These are phyloP conservation scores for Tragelaphus buxtoni DNA, from an alignment of 2,113 vertebrate species.

Conservation along the genomic window DNA sequence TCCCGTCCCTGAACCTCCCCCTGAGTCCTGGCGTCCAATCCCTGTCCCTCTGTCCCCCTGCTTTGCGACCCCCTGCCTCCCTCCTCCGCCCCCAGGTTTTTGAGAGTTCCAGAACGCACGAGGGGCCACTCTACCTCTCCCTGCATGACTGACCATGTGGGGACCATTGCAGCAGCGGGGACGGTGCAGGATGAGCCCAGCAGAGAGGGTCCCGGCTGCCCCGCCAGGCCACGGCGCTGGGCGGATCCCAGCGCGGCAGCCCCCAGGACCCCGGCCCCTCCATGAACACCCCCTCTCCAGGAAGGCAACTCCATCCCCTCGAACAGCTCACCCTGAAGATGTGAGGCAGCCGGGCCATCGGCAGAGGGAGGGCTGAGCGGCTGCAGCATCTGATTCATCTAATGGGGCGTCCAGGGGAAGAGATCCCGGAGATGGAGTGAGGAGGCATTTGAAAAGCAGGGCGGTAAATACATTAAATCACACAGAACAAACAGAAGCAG, in stretches of 20 bases:
- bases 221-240: not conserved
- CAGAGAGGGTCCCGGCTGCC: not conserved
- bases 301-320: not conserved
- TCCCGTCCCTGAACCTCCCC: not conserved
- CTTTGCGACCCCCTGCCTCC: not conserved
- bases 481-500: not conserved
- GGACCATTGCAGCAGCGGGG: not conserved
- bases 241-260: not conserved
- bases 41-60: not conserved
- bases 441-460: not conserved
- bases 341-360: rapidly evolving
- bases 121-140: not conserved
- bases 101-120: not conserved
- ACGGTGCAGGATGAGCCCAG: not conserved
- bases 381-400: not conserved
- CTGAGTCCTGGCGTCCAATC: rapidly evolving
- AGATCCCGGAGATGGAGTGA: not conserved
- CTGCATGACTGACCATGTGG: not conserved
- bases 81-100: not conserved
- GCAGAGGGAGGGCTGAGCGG: not conserved
- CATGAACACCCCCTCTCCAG: not conserved
- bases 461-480: not conserved
- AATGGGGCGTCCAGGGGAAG: not conserved
- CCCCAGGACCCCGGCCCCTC: not conserved
- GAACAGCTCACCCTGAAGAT: not conserved